A percentile compares a stretch with the other conserved stretches of the same genome.
Evolutionary conservation across 2,888 invertebrate genomes (phyloP).

Genomic region (Halictus ligatus): DNA sequence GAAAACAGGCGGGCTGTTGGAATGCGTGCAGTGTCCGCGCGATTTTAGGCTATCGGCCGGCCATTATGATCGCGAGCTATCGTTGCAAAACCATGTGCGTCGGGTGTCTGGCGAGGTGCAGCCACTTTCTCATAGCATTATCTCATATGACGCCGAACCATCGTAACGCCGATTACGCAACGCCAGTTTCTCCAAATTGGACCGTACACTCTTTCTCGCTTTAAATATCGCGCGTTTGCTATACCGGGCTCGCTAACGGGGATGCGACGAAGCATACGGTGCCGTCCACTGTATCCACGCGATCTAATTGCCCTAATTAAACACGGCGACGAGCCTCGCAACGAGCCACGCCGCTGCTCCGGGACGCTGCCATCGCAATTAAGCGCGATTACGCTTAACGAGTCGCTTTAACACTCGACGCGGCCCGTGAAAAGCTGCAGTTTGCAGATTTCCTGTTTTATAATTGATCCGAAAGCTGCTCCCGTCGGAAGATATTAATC

Average conservation of each 20-base stretch:
- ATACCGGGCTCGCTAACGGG: neutral
- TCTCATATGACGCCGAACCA: constrained; percentile 44
- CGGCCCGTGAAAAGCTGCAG: neutral
- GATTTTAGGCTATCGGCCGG: constrained; percentile 15
- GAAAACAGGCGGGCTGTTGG: neutral
- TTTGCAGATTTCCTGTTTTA: neutral
- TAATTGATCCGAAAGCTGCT: neutral
- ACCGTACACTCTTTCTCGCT: constrained; percentile 42
- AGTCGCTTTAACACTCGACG: neutral
- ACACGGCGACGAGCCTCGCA: neutral
- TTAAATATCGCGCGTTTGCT: constrained; percentile 30
- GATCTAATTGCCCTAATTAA: constrained; percentile 25
- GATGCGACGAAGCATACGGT: constrained; percentile 8
- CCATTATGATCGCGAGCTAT: neutral
- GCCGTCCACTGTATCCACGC: neutral
- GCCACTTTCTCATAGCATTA: constrained; percentile 60
- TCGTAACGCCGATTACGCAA: constrained; percentile 60
- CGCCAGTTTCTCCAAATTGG: constrained; percentile 65
- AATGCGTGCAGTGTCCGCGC: neutral
- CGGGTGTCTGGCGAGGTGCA: constrained; percentile 21
- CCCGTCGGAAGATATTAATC: neutral
- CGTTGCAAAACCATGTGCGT: constrained; percentile 34
- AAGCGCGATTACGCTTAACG: constrained; percentile 1
- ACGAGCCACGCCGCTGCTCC: neutral
- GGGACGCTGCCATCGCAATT: neutral